Conservation (phyloP, 2,797 vertebrate genomes). For the Spinibarbus caldwelli region DNA sequence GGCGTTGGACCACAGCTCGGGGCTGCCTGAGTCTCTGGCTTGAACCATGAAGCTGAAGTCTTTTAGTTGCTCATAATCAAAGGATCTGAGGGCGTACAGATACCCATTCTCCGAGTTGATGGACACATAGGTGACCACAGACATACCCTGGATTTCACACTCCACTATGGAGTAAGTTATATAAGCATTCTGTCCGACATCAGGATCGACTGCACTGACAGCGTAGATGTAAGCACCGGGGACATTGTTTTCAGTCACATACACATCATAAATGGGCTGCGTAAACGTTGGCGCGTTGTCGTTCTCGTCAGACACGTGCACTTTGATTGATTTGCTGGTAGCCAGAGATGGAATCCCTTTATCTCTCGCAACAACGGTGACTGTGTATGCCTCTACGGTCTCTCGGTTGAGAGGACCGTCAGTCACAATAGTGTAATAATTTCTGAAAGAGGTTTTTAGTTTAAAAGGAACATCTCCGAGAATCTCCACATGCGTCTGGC, state of each 20-base stretch:
- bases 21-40: conserved; percentile 85
- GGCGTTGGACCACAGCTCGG: conserved; percentile 86
- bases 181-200: conserved; percentile 88
- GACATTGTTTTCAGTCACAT: conserved; percentile 97
- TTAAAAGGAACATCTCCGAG: conserved; percentile 94
- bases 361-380: conserved; percentile 92
- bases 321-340: conserved; percentile 91
- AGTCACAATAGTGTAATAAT: conserved; percentile 94
- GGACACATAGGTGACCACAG: conserved; percentile 96
- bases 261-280: conserved; percentile 90
- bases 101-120: conserved; percentile 98
- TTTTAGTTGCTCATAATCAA: conserved; percentile 96
- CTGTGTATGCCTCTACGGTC: conserved; percentile 88
- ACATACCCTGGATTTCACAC: conserved; percentile 97
- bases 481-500: conserved; percentile 92
- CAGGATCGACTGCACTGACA: conserved; percentile 91
- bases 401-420: conserved; percentile 92
- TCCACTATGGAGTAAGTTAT: conserved; percentile 93
- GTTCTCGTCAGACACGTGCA: conserved; percentile 94
- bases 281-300: conserved; percentile 95
- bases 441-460: conserved; percentile 92
- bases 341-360: conserved; percentile 86
- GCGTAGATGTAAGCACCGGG: conserved; percentile 97
- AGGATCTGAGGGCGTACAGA: conserved; percentile 93
- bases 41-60: conserved; percentile 94